These are phyloP conservation scores for Poeciliopsis retropinna DNA, from an alignment of 2,113 vertebrate species.

Conservation along the genomic window DNA sequence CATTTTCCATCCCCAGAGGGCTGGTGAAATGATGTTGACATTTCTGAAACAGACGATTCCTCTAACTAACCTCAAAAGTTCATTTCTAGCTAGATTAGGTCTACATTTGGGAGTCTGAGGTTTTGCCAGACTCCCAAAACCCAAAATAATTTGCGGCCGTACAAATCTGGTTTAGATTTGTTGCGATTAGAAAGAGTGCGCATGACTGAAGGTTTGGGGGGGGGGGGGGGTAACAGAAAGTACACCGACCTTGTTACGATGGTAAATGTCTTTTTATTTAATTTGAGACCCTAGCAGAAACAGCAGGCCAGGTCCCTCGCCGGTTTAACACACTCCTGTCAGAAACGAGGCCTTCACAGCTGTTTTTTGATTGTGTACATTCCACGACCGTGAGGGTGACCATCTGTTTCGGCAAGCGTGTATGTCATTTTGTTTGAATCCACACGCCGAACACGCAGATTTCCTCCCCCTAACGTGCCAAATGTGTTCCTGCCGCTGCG, in stretches of 20 bases:
- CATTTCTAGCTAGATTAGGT: too few relatives aligned
- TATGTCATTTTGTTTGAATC: constrained; percentile 15
- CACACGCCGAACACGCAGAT: not conserved
- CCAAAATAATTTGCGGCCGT: too few relatives aligned
- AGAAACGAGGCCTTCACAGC: constrained; percentile 44
- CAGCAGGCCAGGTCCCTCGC: constrained; percentile 26
- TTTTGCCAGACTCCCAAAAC: too few relatives aligned
- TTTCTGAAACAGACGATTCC: too few relatives aligned
- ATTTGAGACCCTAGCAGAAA: constrained; percentile 13
- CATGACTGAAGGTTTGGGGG: too few relatives aligned
- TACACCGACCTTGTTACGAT: constrained; percentile 24
- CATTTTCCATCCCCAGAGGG: too few relatives aligned
- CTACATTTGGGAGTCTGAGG: too few relatives aligned
- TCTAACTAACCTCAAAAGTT: too few relatives aligned
- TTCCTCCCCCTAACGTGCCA: constrained; percentile 1
- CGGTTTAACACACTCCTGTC: constrained; percentile 50
- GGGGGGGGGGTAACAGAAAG: constrained; percentile 7
- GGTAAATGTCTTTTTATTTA: constrained; percentile 20
- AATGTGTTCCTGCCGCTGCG: not conserved
- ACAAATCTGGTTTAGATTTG: too few relatives aligned
- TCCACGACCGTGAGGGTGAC: constrained; percentile 37
- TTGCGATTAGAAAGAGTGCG: too few relatives aligned
- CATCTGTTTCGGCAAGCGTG: constrained; percentile 41
- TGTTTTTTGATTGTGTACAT: constrained; percentile 36
- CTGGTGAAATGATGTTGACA: too few relatives aligned